phyloP scores from a whole-genome alignment of 2,113 vertebrate genomes.

The Spea multiplicata region DNA sequence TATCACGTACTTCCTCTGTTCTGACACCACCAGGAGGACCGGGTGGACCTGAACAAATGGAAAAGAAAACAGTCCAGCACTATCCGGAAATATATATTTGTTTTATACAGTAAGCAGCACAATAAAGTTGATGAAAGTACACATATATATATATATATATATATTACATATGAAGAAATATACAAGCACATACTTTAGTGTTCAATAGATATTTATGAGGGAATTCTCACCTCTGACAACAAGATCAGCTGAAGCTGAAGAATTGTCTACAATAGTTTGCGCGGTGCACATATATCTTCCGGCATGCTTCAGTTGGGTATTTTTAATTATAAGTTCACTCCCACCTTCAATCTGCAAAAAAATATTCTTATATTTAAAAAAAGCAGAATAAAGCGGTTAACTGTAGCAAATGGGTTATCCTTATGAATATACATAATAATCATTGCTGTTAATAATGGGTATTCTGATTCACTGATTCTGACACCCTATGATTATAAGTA shows the following conservation, averaged over 20 bases:
- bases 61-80: no score
- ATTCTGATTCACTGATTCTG: no score
- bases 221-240: constrained; percentile 86
- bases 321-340: constrained; percentile 84
- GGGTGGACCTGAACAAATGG: constrained; percentile 76
- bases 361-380: neutral
- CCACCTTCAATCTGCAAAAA: constrained; percentile 75
- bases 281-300: constrained; percentile 89
- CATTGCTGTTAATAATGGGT: no score
- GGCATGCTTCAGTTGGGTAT: constrained; percentile 82
- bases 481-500: no score
- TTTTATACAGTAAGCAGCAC: neutral
- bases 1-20: constrained; percentile 78
- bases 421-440: no score
- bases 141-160: neutral
- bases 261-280: constrained; percentile 91
- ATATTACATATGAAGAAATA: neutral
- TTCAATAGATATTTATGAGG: neutral
- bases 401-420: no score
- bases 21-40: constrained; percentile 90
- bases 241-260: constrained; percentile 83
- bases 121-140: neutral
- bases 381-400: neutral
- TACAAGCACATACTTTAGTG: no score
- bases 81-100: neutral